Base-by-base conservation (phyloP, 2,888 invertebrate species). In the Melieria omissa region DNA sequence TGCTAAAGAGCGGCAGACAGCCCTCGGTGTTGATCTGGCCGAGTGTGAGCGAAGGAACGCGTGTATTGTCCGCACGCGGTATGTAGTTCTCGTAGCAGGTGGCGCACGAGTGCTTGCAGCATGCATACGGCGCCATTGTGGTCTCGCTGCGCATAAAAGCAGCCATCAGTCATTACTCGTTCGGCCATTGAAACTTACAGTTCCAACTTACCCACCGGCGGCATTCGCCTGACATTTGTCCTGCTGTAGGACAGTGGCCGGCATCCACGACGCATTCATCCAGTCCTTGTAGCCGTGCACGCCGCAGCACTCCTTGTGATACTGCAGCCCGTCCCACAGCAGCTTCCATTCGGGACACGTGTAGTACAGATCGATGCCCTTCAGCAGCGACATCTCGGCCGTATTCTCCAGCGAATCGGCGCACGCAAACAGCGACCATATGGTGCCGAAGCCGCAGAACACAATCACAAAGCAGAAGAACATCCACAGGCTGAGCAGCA, bases 301-400 rank as follows among this genome's bases (percentile, higher is more conserved):
- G 0, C 87, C 87, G 67, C 87, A 87, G 63, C 87, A 87, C 63
- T 85, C 79, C 60, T 82, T 80, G 1, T 78, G 76, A 58, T 82
- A 78, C 64, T 87, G 87, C 47, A 87, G 47, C 12, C 79, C 78
- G 67, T 87, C 87, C 86, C 86, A 87, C 0, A 86, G 67, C 0
- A 87, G 75, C 47, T 86, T 84, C 87, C 87, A 86, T 7, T 85
- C 82, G 0, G 86, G 84, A 66, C 82, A 80, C 0, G 79, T 67
- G 66, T 85, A 86, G 67, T 87, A 87, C 42, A 82, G 71, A 29
- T 87, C 83, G 7, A 87, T 86, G 41, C 87, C 87, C 16, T 78
- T 78, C 4, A 77, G 70, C 14, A 87, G 73, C 5, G 85, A 80
- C 10, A 73, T 74, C 64, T 84, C 82, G 10, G 80, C 79, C 14